phyloP scores from a whole-genome alignment of 2,888 invertebrate species.

The Eumerus sabulonum region DNA sequence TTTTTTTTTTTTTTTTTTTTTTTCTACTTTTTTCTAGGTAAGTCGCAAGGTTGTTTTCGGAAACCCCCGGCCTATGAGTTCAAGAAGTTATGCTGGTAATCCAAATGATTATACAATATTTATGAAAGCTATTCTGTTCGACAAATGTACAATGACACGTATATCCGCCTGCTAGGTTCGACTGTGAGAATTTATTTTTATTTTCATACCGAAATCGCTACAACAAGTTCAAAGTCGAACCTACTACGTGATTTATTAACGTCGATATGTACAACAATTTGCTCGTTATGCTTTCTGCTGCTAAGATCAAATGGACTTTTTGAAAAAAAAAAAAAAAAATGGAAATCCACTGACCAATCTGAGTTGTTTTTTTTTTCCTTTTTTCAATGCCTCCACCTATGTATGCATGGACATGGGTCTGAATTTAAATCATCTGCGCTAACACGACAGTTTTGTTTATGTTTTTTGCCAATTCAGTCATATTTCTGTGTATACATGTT shows the following conservation, averaged over 20 bases:
- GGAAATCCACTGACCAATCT: neutral
- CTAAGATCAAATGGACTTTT: no score
- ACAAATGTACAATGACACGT: no score
- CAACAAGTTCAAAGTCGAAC: neutral
- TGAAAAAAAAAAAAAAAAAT: neutral
- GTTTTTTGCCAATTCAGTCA: constrained; percentile 3
- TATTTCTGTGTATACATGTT: no score
- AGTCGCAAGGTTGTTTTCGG: neutral
- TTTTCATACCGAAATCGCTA: no score
- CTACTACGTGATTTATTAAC: neutral
- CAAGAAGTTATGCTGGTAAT: neutral
- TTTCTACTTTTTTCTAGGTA: constrained; percentile 7
- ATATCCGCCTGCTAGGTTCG: no score
- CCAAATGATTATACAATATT: neutral
- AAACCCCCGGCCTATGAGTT: neutral
- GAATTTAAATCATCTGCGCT: neutral
- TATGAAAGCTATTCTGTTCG: no score
- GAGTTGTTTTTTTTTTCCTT: no score
- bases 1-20: neutral
- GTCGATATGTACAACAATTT: neutral
- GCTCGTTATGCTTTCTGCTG: no score
- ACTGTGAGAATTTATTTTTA: no score
- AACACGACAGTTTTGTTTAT: constrained; percentile 35
- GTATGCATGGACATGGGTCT: neutral
- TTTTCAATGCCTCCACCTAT: neutral